Conservation (phyloP, 2,113 vertebrate genomes). For the Etheostoma spectabile region DNA sequence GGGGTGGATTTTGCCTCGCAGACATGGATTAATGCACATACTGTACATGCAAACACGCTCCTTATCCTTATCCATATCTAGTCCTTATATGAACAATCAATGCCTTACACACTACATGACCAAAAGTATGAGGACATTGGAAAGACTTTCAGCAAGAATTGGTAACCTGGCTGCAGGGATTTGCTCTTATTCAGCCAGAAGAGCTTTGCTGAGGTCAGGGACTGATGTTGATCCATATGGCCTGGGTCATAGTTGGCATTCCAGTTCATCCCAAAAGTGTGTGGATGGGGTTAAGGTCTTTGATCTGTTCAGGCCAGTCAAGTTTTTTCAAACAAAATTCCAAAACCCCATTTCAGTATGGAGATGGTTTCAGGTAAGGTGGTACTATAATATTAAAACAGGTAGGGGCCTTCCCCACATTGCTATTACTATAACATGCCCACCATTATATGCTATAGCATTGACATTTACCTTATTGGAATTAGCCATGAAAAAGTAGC, state of each 20-base stretch:
- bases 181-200: too few relatives aligned
- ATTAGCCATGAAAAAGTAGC: neutral
- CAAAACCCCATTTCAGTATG: neutral
- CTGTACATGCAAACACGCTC: neutral
- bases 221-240: neutral
- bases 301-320: neutral
- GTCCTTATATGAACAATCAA: neutral
- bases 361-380: neutral
- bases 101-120: neutral
- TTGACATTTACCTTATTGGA: neutral
- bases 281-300: neutral
- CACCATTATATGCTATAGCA: neutral
- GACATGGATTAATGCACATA: neutral
- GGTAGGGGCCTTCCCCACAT: neutral
- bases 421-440: neutral
- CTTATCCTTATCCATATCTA: neutral
- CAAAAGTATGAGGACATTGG: neutral
- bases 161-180: too few relatives aligned
- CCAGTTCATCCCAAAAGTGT: neutral
- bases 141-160: too few relatives aligned
- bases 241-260: neutral
- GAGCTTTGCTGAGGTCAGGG: too few relatives aligned
- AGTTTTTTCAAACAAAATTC: neutral
- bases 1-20: neutral
- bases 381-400: neutral